phyloP scores from a whole-genome alignment of 2,113 vertebrate genomes.

The Stegastes partitus region DNA sequence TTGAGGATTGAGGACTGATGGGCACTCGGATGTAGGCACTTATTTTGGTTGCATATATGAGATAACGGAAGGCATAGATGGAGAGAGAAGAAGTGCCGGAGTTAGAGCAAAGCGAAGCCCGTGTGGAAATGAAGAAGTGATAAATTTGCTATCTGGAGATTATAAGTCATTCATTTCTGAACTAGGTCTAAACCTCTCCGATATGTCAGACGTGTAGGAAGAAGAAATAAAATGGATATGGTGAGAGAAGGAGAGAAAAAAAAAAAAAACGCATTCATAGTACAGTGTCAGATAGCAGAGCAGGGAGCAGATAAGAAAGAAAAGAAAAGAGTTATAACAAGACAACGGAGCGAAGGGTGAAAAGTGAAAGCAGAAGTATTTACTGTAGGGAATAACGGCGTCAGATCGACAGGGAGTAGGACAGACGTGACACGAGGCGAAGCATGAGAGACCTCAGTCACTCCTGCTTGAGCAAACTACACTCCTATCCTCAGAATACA shows the following conservation, averaged over 20 bases:
- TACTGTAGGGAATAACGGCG: conserved; percentile 35
- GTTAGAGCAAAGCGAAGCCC: not conserved
- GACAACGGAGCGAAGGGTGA: not conserved
- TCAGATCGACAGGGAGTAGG: conserved; percentile 27
- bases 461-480: conserved; percentile 42
- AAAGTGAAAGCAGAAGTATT: conserved; percentile 5
- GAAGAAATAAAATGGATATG: conserved; percentile 13
- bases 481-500: conserved; percentile 31
- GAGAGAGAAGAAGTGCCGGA: not conserved
- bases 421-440: conserved; percentile 40
- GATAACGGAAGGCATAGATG: not conserved
- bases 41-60: conserved; percentile 7
- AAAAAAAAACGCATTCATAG: not conserved
- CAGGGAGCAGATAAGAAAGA: not conserved
- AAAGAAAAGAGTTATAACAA: conserved; percentile 10
- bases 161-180: conserved; percentile 8
- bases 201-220: not conserved
- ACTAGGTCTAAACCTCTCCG: not conserved
- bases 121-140: conserved; percentile 9
- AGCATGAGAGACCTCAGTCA: conserved; percentile 20
- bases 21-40: conserved; percentile 3
- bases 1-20: conserved; percentile 2
- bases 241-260: too few species aligned
- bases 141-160: conserved; percentile 26
- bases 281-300: not conserved